Percentiles rank a stretch among this genome's conserved stretches.
These are phyloP conservation scores for Seriola aureovittata DNA, from an alignment of 2,113 vertebrate genomes.

Conservation along the genomic window DNA sequence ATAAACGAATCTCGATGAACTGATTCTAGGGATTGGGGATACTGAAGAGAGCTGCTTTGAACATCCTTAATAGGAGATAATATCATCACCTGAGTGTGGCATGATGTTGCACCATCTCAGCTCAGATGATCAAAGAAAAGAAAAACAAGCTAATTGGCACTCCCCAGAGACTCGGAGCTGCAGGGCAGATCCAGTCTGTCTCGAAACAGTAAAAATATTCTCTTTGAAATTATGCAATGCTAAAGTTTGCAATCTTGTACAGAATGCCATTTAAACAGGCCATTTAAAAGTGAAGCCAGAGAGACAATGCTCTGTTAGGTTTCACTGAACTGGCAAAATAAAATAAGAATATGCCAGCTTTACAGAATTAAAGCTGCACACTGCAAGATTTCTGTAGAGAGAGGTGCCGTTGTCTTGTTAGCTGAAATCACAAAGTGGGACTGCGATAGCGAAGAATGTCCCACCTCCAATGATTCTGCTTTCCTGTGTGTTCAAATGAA, in stretches of 20 bases:
- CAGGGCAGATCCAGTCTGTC: slow-evolving; percentile 44
- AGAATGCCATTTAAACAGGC: slow-evolving; percentile 36
- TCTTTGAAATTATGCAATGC: slow-evolving; percentile 60
- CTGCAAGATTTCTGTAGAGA: slow-evolving; percentile 22
- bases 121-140: slow-evolving; percentile 62
- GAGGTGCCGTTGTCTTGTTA: slow-evolving; percentile 20
- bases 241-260: slow-evolving; percentile 18
- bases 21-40: background rate
- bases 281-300: slow-evolving; percentile 34
- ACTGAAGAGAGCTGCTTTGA: background rate
- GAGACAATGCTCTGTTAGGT: background rate
- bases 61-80: slow-evolving; percentile 23
- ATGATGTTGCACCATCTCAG: slow-evolving; percentile 61
- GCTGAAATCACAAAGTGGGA: background rate
- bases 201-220: slow-evolving; percentile 53
- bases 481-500: background rate
- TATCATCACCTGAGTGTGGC: slow-evolving; percentile 53
- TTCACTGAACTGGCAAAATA: slow-evolving; percentile 5
- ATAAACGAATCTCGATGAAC: background rate
- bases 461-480: background rate
- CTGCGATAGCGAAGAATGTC: background rate
- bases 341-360: slow-evolving; percentile 2
- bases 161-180: slow-evolving; percentile 39
- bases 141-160: slow-evolving; percentile 70
- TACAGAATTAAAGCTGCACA: slow-evolving; percentile 19